These are phyloP conservation scores for Dilophus febrilis DNA, from an alignment of 2,888 invertebrate genomes.

Conservation along the genomic window DNA sequence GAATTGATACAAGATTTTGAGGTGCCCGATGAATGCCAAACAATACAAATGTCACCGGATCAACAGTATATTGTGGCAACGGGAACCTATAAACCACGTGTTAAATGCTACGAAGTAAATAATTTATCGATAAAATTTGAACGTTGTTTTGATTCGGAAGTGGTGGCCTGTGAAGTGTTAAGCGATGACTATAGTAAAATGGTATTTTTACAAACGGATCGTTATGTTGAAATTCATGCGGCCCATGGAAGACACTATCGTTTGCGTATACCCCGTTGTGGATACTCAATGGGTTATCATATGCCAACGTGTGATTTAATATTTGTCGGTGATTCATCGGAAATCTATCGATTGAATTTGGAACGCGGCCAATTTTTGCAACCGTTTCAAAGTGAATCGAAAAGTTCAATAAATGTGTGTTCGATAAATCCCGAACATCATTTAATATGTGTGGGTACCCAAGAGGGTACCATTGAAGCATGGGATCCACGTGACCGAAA, in stretches of 20 bases:
- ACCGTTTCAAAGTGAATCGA: conserved; percentile 57
- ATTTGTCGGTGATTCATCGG: conserved; percentile 73
- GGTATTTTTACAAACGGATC: conserved; percentile 63
- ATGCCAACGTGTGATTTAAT: conserved; percentile 79
- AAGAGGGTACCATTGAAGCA: conserved; percentile 84
- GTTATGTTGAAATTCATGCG: conserved; percentile 91
- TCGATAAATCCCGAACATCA: conserved; percentile 78
- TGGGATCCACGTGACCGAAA: conserved; percentile 83
- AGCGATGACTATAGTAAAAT: conserved; percentile 95
- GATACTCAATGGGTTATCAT: conserved; percentile 85
- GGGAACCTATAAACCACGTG: conserved; percentile 89
- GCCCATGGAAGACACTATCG: conserved; percentile 83
- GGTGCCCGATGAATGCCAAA: conserved; percentile 89
- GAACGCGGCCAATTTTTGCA: conserved; percentile 89
- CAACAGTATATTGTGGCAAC: conserved; percentile 83
- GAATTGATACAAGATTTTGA: conserved; percentile 98
- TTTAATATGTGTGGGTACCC: conserved; percentile 69
- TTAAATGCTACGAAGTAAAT: conserved; percentile 91
- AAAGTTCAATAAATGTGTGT: conserved; percentile 60
- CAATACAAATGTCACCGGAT: conserved; percentile 72
- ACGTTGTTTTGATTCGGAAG: conserved; percentile 91
- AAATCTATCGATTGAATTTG: conserved; percentile 86
- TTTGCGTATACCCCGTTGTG: conserved; percentile 85
- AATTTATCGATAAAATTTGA: conserved; percentile 96
- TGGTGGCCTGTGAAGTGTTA: conserved; percentile 79